Conservation (phyloP, 1,140 invertebrate genomes). For the Elysia chlorotica region DNA sequence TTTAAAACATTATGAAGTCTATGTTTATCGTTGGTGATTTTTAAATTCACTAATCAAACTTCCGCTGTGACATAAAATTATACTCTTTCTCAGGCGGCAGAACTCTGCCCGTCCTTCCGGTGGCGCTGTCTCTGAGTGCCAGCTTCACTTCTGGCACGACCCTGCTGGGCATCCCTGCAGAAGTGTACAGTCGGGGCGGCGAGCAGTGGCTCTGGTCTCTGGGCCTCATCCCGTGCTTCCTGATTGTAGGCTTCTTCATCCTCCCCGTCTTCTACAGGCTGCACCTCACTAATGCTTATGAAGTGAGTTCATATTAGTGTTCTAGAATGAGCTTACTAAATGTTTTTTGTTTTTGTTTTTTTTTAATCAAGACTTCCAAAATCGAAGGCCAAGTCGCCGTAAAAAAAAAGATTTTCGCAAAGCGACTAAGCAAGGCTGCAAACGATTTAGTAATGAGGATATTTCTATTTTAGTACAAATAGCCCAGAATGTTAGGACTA, state of each 20-base stretch:
- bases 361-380: neutral
- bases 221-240: constrained; percentile 68
- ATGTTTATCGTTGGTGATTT: neutral
- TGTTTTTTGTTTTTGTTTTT: neutral
- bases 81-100: constrained; percentile 66
- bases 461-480: too few relatives aligned
- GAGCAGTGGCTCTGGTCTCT: constrained; percentile 40
- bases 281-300: constrained; percentile 49
- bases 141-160: constrained; percentile 94
- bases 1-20: neutral
- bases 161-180: constrained; percentile 70
- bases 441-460: too few relatives aligned
- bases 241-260: constrained; percentile 52
- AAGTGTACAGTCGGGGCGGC: constrained; percentile 43
- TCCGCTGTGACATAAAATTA: too few relatives aligned
- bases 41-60: neutral
- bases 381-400: too few relatives aligned
- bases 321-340: too few relatives aligned
- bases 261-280: constrained; percentile 53
- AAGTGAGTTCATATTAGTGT: constrained; percentile 65
- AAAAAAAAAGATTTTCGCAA: too few relatives aligned
- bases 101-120: constrained; percentile 69
- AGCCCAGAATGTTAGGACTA: too few relatives aligned
- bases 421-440: too few relatives aligned
- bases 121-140: constrained; percentile 52